Evolutionary conservation across 2,797 vertebrate genomes (phyloP).

Genomic region (Acanthurus leucopareius): DNA sequence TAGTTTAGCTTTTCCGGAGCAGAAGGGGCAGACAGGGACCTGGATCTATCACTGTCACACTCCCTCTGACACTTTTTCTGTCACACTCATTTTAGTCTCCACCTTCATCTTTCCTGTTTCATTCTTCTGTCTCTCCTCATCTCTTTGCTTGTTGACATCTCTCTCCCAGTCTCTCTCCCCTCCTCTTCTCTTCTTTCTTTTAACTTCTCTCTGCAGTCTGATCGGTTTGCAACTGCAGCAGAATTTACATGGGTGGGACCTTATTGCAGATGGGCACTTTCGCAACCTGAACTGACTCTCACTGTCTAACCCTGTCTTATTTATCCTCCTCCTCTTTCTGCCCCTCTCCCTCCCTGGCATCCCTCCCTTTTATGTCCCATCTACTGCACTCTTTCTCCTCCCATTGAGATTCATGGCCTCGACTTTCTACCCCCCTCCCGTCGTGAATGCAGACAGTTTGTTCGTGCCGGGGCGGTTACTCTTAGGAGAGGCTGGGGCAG

Average conservation of each 20-base stretch:
- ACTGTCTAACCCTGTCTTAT: slow-evolving; percentile 2
- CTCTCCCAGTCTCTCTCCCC: not conserved
- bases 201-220: slow-evolving; percentile 64
- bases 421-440: not conserved
- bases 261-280: slow-evolving; percentile 37
- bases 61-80: slow-evolving; percentile 19
- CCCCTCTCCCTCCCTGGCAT: not conserved
- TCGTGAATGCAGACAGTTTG: slow-evolving; percentile 42
- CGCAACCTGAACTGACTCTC: slow-evolving; percentile 16
- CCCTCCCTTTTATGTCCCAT: not conserved
- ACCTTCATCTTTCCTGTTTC: slow-evolving; percentile 14
- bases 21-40: slow-evolving; percentile 28
- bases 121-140: slow-evolving; percentile 31
- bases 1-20: slow-evolving; percentile 49
- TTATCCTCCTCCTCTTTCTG: not conserved
- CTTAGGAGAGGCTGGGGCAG: slow-evolving; percentile 10
- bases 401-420: slow-evolving; percentile 35
- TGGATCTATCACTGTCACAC: slow-evolving; percentile 11
- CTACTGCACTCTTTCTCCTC: slow-evolving; percentile 4
- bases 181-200: slow-evolving; percentile 1
- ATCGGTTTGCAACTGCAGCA: slow-evolving; percentile 62
- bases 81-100: slow-evolving; percentile 28
- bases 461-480: slow-evolving; percentile 13
- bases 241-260: slow-evolving; percentile 52
- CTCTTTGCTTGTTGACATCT: slow-evolving; percentile 3